phyloP scores from a whole-genome alignment of 2,888 invertebrate species.

The Drosophila testacea region DNA sequence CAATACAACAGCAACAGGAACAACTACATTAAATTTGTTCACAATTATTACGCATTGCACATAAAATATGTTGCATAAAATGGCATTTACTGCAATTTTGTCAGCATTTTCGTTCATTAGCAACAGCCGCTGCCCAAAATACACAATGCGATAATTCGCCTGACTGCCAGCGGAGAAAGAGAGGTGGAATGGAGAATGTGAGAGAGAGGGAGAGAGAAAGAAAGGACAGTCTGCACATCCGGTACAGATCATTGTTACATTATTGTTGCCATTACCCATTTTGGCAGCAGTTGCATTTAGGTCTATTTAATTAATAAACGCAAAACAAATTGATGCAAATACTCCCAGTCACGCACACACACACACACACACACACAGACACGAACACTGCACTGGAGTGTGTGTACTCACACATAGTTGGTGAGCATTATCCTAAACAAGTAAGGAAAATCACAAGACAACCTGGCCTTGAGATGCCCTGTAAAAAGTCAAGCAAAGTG shows the following conservation, averaged over 20 bases:
- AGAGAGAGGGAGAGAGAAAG: not conserved
- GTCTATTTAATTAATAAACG: conserved; percentile 69
- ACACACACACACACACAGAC: conserved; percentile 18
- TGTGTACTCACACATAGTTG: conserved; percentile 8
- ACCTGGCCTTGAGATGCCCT: not conserved
- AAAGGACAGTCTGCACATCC: conserved; percentile 17
- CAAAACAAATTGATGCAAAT: conserved; percentile 63
- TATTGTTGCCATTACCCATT: conserved; percentile 47
- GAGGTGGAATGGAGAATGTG: not conserved
- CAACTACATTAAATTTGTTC: conserved; percentile 28
- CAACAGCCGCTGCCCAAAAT: conserved; percentile 49
- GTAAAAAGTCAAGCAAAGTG: not conserved
- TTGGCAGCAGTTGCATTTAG: conserved; percentile 66
- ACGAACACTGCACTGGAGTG: conserved; percentile 9
- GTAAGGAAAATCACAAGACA: not conserved
- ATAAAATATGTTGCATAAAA: conserved; percentile 71
- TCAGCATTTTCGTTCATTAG: conserved; percentile 63
- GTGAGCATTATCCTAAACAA: conserved; percentile 57
- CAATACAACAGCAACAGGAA: conserved; percentile 31
- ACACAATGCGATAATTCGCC: conserved; percentile 50
- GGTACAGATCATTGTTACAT: conserved; percentile 32
- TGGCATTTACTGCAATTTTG: conserved; percentile 55
- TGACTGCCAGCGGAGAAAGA: not conserved
- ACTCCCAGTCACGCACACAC: conserved; percentile 27
- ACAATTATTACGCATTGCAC: conserved; percentile 62